Conservation (phyloP, 1,140 invertebrate genomes). For the Leptinotarsa texana region DNA sequence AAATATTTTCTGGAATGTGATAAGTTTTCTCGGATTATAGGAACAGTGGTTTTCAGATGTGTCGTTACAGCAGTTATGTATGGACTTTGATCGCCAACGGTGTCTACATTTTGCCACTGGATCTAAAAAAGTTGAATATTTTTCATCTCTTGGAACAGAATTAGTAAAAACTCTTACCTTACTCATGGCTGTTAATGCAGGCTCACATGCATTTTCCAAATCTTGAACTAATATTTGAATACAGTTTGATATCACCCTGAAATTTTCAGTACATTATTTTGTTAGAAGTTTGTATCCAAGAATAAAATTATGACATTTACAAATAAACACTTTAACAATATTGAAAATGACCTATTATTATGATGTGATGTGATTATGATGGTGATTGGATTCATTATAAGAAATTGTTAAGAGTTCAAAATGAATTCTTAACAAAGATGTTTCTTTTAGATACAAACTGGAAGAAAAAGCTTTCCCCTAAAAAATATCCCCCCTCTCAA, state of each 20-base stretch:
- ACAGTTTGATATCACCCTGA: constrained; percentile 85
- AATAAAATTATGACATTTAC: too few species aligned
- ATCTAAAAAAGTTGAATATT: constrained; percentile 61
- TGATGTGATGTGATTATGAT: too few species aligned
- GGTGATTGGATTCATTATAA: too few species aligned
- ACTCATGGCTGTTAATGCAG: constrained; percentile 88
- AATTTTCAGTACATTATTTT: constrained; percentile 45
- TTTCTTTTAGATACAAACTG: too few species aligned
- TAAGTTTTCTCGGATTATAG: constrained; percentile 89
- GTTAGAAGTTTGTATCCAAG: too few species aligned
- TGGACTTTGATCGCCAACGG: constrained; percentile 94
- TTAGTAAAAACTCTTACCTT: constrained; percentile 63
- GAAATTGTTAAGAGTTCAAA: too few species aligned
- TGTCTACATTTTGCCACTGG: constrained; percentile 88
- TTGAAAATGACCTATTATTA: too few species aligned
- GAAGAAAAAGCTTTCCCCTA: too few species aligned
- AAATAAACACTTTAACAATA: too few species aligned
- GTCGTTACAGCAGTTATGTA: constrained; percentile 90
- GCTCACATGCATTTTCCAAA: constrained; percentile 91
- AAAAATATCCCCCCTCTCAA: too few species aligned
- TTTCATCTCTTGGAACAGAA: not conserved
- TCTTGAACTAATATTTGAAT: constrained; percentile 94
- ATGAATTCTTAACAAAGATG: too few species aligned
- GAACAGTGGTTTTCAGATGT: constrained; percentile 87
- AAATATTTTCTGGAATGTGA: constrained; percentile 96